phyloP scores from a whole-genome alignment of 2,113 vertebrate genomes.

The Poecile atricapillus region DNA sequence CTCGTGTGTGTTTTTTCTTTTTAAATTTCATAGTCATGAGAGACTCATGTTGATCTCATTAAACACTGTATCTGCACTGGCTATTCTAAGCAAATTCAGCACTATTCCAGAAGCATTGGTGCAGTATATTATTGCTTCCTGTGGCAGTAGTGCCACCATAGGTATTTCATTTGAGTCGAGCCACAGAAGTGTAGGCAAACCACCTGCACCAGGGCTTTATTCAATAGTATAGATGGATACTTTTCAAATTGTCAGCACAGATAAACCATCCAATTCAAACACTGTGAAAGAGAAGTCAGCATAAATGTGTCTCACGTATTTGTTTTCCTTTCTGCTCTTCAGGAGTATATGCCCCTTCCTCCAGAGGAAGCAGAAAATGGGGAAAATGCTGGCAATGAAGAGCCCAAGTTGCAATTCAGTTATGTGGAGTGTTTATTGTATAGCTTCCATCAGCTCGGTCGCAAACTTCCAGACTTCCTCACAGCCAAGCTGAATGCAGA shows the following conservation, averaged over 20 bases:
- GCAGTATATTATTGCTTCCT: background rate
- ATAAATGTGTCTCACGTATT: background rate
- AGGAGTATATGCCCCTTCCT: slow-evolving; percentile 97
- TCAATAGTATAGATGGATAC: background rate
- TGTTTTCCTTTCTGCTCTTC: background rate
- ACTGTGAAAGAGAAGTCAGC: background rate
- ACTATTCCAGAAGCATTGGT: background rate
- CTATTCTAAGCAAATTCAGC: background rate
- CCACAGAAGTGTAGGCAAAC: background rate
- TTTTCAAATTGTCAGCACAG: background rate
- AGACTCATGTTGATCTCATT: background rate
- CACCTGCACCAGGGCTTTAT: background rate
- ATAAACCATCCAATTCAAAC: background rate
- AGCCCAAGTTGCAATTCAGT: slow-evolving; percentile 97
- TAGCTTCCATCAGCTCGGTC: slow-evolving; percentile 94
- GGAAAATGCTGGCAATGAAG: slow-evolving; percentile 87
- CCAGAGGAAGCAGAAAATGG: slow-evolving; percentile 96
- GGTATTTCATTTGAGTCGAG: background rate
- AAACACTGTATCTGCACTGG: background rate
- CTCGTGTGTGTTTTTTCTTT: background rate
- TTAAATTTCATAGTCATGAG: background rate
- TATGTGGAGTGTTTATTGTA: slow-evolving; percentile 96
- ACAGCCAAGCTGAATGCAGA: slow-evolving; percentile 93
- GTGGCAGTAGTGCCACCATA: background rate
- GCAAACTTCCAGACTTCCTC: slow-evolving; percentile 95